These are phyloP conservation scores for Silurus meridionalis DNA, from an alignment of 2,113 vertebrate species.

Conservation along the genomic window DNA sequence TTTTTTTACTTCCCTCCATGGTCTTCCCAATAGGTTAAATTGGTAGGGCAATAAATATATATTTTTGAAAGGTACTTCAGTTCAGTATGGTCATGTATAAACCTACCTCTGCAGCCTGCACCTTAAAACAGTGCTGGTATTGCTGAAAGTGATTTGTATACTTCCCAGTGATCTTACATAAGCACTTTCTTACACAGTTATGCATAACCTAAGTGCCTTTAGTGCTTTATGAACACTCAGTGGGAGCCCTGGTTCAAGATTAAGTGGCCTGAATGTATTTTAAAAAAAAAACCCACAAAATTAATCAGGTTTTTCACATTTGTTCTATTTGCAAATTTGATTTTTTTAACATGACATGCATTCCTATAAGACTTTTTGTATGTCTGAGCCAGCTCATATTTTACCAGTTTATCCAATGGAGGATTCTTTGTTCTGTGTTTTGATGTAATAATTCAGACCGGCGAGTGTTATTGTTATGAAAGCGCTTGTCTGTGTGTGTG, in stretches of 20 bases:
- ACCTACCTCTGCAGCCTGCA: conserved; percentile 23
- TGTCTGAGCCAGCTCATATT: conserved; percentile 24
- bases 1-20: background rate
- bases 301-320: background rate
- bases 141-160: background rate
- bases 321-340: background rate
- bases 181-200: conserved; percentile 15
- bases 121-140: background rate
- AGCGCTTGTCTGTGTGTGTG: background rate
- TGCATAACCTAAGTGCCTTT: conserved; percentile 27
- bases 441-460: background rate
- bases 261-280: conserved; percentile 1
- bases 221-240: conserved; percentile 25
- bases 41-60: background rate
- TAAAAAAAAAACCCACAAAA: background rate
- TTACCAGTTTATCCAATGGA: conserved; percentile 6
- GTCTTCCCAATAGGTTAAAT: background rate
- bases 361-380: background rate
- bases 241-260: background rate
- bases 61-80: background rate
- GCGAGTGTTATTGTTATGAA: background rate
- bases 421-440: background rate
- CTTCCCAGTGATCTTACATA: conserved; percentile 14
- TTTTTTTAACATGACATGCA: conserved; percentile 18
- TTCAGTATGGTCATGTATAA: conserved; percentile 9